Base-by-base conservation (phyloP, 2,888 invertebrate genomes). In the Eupithecia pulchellata region DNA sequence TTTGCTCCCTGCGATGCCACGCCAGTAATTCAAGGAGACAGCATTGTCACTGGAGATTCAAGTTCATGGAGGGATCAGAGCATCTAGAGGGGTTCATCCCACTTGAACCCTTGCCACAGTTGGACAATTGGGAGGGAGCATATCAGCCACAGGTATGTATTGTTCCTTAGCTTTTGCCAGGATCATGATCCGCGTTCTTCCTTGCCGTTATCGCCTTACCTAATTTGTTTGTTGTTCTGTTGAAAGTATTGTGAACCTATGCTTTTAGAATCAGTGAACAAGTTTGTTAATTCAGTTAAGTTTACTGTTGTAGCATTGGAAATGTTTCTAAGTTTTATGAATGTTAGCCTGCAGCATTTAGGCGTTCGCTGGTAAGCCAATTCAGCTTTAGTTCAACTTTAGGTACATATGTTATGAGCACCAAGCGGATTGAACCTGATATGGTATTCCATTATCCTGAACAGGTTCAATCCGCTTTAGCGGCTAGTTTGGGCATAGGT, bases 41-140 rank as follows among this genome's bases (percentile, higher is more conserved):
- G n/a, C 81, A 86, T 64, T 85, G 85, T 78, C 92, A 87, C 75
- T 93, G 92, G 92, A 86, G 86, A 75, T 94, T 94, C 73, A 91
- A 86, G 79, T 84, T 93, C 62, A 94, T 93, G 93, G 94, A 94
- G 79, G 89, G 90, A 52, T 85, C 92, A 20, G 94, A 94, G 76
- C 93, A 94, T 79, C 91, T 94, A 90, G 93, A 87, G 67, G 94
- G 93, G 6, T 82, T 93, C 82, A 94, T 94, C 72, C 94, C 94
- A 11, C 75, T 94, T 73, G 94, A 94, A 81, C 94, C 94, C 0
- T 77, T 94, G 79, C 94, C 94, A 2, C 94, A 94, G 77, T 80
- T 94, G 71, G 90, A 93, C 75, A 90, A 92, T 68, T 94, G 94
- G 94, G 92, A 92, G 70, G 87, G 90, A 29, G 83, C 89, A 34